Evolutionary conservation across 2,797 vertebrate genomes (phyloP).

Genomic region (Zalophus californianus): DNA sequence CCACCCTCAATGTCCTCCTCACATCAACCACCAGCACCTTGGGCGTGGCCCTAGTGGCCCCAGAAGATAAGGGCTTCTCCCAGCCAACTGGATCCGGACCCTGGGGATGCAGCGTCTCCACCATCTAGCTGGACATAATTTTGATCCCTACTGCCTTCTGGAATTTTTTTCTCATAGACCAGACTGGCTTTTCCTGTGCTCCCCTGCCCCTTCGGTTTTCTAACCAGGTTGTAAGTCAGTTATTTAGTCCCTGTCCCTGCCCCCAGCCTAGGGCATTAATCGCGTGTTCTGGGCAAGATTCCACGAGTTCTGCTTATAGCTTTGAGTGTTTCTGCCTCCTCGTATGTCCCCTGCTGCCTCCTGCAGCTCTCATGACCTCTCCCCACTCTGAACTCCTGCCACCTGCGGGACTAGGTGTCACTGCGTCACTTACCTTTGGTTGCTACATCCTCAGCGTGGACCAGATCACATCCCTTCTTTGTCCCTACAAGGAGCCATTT

Average conservation of each 20-base stretch:
- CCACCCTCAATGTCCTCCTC: background rate
- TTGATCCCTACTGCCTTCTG: background rate
- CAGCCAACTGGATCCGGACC: background rate
- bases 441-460: background rate
- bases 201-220: background rate
- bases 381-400: background rate
- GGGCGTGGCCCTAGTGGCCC: background rate
- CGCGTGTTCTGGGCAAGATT: background rate
- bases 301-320: background rate
- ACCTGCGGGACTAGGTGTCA: background rate
- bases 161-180: background rate
- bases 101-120: rapidly evolving
- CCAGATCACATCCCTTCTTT: background rate
- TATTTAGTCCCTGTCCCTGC: background rate
- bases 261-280: background rate
- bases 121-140: background rate
- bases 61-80: background rate
- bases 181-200: background rate
- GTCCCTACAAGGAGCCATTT: background rate
- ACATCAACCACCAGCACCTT: background rate
- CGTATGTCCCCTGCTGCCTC: background rate
- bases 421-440: background rate
- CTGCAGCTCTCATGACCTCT: background rate
- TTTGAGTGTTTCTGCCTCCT: background rate
- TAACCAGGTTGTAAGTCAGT: background rate